phyloP scores from a whole-genome alignment of 2,797 vertebrate species.

The Brachymystax lenok region DNA sequence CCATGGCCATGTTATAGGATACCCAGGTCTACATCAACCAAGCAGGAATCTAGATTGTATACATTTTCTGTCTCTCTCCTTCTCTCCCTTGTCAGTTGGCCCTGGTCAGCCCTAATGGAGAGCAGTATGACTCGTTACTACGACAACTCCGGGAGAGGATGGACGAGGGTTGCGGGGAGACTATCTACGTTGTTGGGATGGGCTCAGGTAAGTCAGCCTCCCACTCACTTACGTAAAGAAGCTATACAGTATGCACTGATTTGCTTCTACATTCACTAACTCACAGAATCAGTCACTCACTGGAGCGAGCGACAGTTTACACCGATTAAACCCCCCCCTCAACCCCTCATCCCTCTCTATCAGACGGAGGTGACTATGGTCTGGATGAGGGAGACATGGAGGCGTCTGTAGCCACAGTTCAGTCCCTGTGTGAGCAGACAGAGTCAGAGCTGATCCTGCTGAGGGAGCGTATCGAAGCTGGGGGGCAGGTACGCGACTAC shows the following conservation, averaged over 20 bases:
- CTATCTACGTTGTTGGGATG: constrained; percentile 97
- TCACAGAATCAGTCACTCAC: neutral
- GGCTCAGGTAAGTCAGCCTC: constrained; percentile 81
- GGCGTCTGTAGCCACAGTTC: constrained; percentile 92
- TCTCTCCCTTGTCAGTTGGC: constrained; percentile 78
- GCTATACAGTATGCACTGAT: neutral
- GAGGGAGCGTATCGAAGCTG: constrained; percentile 87
- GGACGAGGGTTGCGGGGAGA: constrained; percentile 97
- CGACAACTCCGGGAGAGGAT: constrained; percentile 93
- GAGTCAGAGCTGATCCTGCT: constrained; percentile 92
- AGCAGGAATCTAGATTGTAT: neutral
- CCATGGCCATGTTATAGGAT: neutral
- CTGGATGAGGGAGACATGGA: constrained; percentile 93
- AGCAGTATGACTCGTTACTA: constrained; percentile 95
- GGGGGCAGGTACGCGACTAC: constrained; percentile 91
- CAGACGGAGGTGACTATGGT: constrained; percentile 95
- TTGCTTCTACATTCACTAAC: neutral
- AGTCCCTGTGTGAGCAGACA: constrained; percentile 93
- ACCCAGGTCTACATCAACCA: neutral
- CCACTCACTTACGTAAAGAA: neutral
- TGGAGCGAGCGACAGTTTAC: neutral
- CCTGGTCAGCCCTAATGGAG: constrained; percentile 93
- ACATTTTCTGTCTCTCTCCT: neutral
- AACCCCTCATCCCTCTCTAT: neutral
- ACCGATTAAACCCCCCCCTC: neutral